Percentiles rank a stretch among this genome's conserved stretches.
phyloP scores from a whole-genome alignment of 92 coral and sea anemone species.

The Meandrina meandrites region DNA sequence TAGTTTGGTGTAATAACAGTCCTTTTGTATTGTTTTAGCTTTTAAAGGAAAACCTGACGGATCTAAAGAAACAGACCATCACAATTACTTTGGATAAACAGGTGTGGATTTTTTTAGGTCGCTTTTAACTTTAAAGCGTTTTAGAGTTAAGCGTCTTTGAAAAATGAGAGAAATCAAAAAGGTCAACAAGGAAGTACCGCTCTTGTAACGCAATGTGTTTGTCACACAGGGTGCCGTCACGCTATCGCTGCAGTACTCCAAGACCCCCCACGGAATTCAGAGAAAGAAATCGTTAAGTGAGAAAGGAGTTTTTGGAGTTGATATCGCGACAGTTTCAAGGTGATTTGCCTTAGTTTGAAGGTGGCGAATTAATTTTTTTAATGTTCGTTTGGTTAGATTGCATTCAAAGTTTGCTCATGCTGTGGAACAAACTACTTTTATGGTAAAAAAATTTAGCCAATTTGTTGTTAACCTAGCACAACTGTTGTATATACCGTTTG shows the following conservation, averaged over 20 bases:
- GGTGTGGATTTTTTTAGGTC: constrained; percentile 49
- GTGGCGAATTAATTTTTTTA: not conserved
- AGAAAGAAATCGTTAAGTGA: constrained; percentile 82
- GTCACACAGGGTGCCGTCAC: constrained; percentile 85
- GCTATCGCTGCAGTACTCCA: constrained; percentile 91
- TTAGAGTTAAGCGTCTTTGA: not conserved
- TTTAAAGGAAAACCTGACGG: constrained; percentile 73
- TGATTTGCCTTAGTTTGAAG: constrained; percentile 22
- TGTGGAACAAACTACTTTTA: not conserved
- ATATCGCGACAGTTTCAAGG: constrained; percentile 83
- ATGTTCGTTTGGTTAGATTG: not conserved
- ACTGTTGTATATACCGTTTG: not conserved
- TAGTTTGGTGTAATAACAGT: not conserved
- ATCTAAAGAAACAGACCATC: constrained; percentile 75
- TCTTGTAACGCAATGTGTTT: not conserved
- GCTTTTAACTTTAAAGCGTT: not conserved
- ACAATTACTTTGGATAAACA: constrained; percentile 93
- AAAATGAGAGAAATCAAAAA: not conserved
- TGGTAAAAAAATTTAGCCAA: not conserved
- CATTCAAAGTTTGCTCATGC: not conserved
- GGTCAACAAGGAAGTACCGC: not conserved
- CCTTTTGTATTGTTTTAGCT: constrained; percentile 50
- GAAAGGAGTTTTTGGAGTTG: constrained; percentile 96
- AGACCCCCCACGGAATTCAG: constrained; percentile 84
- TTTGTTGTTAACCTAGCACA: not conserved